phyloP scores from a whole-genome alignment of 2,888 invertebrate species.

The Tetrapedia diversipes region DNA sequence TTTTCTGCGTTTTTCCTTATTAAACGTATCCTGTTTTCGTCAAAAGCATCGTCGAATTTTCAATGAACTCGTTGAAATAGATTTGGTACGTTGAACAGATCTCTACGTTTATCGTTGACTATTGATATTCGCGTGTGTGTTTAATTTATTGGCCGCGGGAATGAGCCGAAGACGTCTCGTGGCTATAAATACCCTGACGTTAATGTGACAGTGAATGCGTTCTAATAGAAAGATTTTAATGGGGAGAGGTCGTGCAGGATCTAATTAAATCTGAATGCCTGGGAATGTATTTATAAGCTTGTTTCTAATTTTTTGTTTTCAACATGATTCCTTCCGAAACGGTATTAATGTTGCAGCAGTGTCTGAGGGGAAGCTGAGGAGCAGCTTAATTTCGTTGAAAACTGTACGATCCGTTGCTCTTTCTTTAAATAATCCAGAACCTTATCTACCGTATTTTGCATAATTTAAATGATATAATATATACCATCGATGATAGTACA shows the following conservation, averaged over 20 bases:
- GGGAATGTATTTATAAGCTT: not conserved
- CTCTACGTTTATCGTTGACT: not conserved
- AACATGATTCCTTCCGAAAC: too few relatives aligned
- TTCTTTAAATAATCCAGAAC: not conserved
- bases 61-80: slow-evolving; percentile 18
- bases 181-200: slow-evolving; percentile 22
- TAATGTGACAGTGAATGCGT: slow-evolving; percentile 14
- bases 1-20: not conserved
- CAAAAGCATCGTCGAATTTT: slow-evolving; percentile 8
- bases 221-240: slow-evolving; percentile 17
- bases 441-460: too few relatives aligned
- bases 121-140: not conserved
- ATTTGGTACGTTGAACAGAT: not conserved
- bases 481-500: too few relatives aligned
- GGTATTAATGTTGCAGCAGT: not conserved
- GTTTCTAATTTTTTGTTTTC: not conserved
- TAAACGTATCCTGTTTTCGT: not conserved
- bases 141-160: slow-evolving; percentile 15
- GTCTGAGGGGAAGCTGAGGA: too few relatives aligned
- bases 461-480: too few relatives aligned
- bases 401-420: not conserved
- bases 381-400: too few relatives aligned
- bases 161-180: not conserved
- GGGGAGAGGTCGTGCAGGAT: not conserved
- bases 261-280: slow-evolving; percentile 2